phyloP scores from a whole-genome alignment of 2,888 invertebrate genomes.

The Drosophila eohydei region DNA sequence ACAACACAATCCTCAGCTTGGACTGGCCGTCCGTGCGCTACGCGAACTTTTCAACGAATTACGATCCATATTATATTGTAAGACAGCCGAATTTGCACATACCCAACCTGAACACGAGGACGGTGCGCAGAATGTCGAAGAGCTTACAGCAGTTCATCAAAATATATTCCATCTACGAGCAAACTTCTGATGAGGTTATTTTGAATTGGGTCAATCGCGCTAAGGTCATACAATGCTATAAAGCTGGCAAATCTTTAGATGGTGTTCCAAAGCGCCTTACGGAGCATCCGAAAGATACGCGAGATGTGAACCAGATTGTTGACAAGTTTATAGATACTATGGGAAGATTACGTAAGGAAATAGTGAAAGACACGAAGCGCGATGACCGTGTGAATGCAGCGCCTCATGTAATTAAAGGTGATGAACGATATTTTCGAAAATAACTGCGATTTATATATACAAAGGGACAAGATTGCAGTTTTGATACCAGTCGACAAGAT shows the following conservation, averaged over 20 bases:
- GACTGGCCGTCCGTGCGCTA: conserved; percentile 76
- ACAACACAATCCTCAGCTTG: conserved; percentile 77
- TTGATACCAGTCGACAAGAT: neutral
- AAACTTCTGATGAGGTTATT: conserved; percentile 29
- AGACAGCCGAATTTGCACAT: conserved; percentile 70
- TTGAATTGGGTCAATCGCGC: conserved; percentile 63
- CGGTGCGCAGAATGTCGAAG: conserved; percentile 38
- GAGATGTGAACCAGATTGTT: conserved; percentile 8
- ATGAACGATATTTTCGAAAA: neutral
- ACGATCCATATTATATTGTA: conserved; percentile 81
- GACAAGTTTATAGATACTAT: conserved; percentile 1
- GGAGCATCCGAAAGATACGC: neutral
- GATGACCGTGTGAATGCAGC: neutral
- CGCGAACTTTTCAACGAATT: conserved; percentile 61
- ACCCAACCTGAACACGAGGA: conserved; percentile 55
- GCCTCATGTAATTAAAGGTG: neutral
- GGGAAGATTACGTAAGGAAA: neutral
- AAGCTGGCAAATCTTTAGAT: neutral
- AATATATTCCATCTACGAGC: conserved; percentile 56
- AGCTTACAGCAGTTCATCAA: conserved; percentile 70
- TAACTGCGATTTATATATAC: neutral
- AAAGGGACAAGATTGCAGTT: neutral
- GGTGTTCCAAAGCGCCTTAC: conserved; percentile 2
- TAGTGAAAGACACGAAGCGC: neutral
- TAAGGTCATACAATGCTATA: conserved; percentile 2